Conservation (phyloP, 2,797 vertebrate genomes). For the Silurus lanzhouensis region DNA sequence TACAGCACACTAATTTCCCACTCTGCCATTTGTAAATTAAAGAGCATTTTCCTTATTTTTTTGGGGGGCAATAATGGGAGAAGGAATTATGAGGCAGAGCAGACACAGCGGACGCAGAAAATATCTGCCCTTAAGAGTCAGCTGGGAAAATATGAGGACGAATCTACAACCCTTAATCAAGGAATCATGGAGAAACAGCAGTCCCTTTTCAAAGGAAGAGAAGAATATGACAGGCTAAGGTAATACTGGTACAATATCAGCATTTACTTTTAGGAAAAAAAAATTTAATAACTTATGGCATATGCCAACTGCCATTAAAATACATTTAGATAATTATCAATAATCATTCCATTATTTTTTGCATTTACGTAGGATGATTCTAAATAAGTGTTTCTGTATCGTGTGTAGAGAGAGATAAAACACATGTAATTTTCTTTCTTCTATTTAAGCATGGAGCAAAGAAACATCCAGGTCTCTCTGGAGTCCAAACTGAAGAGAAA, state of each 20-base stretch:
- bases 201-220: constrained; percentile 61
- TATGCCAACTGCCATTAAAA: neutral
- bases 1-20: neutral
- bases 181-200: constrained; percentile 66
- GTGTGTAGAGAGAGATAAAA: neutral
- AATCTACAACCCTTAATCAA: constrained; percentile 52
- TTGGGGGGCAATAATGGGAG: constrained; percentile 34
- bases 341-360: neutral
- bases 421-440: neutral
- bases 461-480: constrained; percentile 56
- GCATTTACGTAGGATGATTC: neutral
- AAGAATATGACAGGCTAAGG: constrained; percentile 61
- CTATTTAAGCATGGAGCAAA: constrained; percentile 59
- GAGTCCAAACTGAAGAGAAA: constrained; percentile 67
- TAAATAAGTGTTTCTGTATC: neutral
- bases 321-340: neutral
- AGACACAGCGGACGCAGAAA: constrained; percentile 51
- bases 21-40: neutral
- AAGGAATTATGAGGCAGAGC: constrained; percentile 49
- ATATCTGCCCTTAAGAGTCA: constrained; percentile 51
- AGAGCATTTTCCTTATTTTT: neutral
- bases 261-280: neutral
- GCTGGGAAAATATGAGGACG: constrained; percentile 50
- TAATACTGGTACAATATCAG: constrained; percentile 13
- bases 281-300: neutral